Evolutionary conservation across 2,113 vertebrate species (phyloP).

Genomic region (Lynx canadensis): DNA sequence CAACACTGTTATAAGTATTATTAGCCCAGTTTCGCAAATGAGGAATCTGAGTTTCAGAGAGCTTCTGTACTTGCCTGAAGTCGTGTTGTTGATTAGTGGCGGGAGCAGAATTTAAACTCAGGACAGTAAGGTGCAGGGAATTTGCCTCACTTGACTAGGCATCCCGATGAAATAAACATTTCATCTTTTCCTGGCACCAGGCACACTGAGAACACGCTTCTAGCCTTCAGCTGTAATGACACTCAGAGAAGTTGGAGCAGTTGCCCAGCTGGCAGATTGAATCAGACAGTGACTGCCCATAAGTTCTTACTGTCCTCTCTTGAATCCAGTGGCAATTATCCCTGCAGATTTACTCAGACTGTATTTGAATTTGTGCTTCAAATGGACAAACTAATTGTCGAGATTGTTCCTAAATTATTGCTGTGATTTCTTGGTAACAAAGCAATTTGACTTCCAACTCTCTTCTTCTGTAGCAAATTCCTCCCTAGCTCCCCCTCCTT

Average conservation of each 20-base stretch:
- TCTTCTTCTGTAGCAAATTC: neutral
- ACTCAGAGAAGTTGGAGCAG: neutral
- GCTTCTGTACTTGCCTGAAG: neutral
- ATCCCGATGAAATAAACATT: neutral
- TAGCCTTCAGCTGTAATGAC: neutral
- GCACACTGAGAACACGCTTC: neutral
- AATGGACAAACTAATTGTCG: constrained; percentile 28
- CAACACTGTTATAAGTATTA: neutral
- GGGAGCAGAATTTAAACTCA: neutral
- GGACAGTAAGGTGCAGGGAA: neutral
- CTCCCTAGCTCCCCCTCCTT: neutral
- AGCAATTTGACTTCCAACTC: constrained; percentile 30
- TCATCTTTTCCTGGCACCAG: neutral
- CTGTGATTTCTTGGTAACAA: constrained; percentile 60
- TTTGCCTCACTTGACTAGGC: neutral
- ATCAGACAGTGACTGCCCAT: neutral
- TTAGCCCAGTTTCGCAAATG: neutral
- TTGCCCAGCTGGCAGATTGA: constrained; percentile 14
- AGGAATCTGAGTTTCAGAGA: neutral
- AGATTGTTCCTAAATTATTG: constrained; percentile 54
- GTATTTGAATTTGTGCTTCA: constrained; percentile 48
- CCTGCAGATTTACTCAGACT: constrained; percentile 38
- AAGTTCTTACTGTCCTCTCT: neutral
- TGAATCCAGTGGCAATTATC: neutral
- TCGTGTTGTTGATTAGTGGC: neutral